These are phyloP conservation scores for Vombatus ursinus DNA, from an alignment of 2,113 vertebrate genomes.

Conservation along the genomic window DNA sequence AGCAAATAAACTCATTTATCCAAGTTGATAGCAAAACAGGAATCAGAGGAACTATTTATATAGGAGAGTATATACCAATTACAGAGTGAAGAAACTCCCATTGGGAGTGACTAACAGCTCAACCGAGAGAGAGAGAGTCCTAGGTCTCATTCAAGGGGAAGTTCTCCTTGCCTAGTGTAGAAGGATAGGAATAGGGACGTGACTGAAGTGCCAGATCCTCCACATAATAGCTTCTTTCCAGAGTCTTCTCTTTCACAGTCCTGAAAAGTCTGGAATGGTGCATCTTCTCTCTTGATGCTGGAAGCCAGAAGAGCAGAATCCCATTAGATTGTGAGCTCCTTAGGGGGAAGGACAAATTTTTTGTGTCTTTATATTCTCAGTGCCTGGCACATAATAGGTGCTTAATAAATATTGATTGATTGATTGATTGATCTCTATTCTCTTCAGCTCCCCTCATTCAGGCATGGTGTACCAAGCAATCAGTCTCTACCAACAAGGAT, in stretches of 20 bases:
- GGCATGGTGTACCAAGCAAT: background rate
- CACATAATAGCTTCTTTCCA: background rate
- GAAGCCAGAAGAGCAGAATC: background rate
- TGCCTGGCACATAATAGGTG: background rate
- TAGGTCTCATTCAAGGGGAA: background rate
- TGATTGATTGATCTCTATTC: background rate
- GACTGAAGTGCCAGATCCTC: background rate
- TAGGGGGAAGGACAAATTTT: background rate
- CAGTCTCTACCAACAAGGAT: background rate
- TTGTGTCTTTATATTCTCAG: background rate
- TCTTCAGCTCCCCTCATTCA: background rate
- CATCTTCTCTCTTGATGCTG: background rate
- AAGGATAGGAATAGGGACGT: background rate
- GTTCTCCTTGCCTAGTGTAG: background rate
- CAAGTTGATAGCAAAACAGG: background rate
- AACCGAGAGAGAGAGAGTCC: background rate
- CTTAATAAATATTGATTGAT: background rate
- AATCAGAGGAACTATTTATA: background rate
- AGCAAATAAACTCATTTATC: background rate
- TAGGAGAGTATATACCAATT: background rate
- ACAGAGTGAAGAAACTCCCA: background rate
- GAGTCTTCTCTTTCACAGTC: background rate
- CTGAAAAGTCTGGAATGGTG: background rate
- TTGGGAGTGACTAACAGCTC: background rate
- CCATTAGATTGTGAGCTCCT: background rate